These are phyloP conservation scores for Griposia aprilina DNA, from an alignment of 2,888 invertebrate species.

Conservation along the genomic window DNA sequence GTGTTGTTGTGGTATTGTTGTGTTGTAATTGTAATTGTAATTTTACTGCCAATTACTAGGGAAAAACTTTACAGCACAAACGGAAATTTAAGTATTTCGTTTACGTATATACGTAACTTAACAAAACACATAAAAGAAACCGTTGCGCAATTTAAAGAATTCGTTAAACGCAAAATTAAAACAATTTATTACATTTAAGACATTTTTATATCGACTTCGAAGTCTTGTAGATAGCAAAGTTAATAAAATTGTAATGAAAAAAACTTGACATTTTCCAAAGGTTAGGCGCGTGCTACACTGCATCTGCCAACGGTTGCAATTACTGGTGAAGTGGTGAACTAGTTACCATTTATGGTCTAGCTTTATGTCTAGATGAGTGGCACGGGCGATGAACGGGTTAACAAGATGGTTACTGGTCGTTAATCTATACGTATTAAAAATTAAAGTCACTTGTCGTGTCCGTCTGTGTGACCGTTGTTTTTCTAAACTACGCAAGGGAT, in stretches of 20 bases:
- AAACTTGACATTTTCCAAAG: conserved; percentile 67
- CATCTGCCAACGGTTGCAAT: conserved; percentile 70
- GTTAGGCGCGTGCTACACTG: conserved; percentile 65
- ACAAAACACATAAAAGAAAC: conserved; percentile 12
- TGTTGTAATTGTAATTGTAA: no score
- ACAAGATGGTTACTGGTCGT: conserved; percentile 19
- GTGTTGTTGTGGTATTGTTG: no score
- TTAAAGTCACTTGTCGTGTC: background rate
- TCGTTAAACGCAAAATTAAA: conserved; percentile 23
- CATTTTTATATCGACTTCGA: conserved; percentile 45
- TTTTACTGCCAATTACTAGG: background rate
- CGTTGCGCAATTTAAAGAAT: conserved; percentile 38
- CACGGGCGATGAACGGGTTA: conserved; percentile 56
- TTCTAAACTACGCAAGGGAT: no score
- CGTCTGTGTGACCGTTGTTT: no score
- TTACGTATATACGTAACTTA: background rate
- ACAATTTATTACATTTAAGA: conserved; percentile 40
- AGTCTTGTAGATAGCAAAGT: conserved; percentile 38
- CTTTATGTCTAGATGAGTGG: conserved; percentile 52
- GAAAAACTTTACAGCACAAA: background rate
- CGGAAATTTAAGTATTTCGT: background rate
- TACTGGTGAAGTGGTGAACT: conserved; percentile 55
- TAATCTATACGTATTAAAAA: background rate
- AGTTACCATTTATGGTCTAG: conserved; percentile 64
- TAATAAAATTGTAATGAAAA: conserved; percentile 41